Evolutionary conservation across 2,113 vertebrate species (phyloP), one percentile per base, ranked within the genome.

Genomic region (Boulengeromyrus knoepffleri): DNA sequence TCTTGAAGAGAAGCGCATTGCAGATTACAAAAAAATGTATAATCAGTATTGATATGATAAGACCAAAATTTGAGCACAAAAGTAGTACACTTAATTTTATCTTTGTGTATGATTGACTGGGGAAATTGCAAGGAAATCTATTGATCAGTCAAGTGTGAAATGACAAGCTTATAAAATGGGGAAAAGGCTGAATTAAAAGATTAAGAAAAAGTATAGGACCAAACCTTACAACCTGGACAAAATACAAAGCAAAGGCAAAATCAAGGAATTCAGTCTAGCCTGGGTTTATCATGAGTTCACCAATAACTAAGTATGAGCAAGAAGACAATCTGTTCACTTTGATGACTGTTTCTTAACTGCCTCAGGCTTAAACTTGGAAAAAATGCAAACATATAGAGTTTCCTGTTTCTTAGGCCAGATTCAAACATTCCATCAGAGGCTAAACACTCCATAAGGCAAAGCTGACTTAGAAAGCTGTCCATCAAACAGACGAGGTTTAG

Each of bases 381-480:
- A 80, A 80, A 80, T 80, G 15, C 74, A 80, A 42, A 80, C 31
- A 80, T 42, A 80, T 39, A 80, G 31, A 36, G 74, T 42, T 42
- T 80, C 74, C 74, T 42, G 15, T 80, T 80, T 77, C 6, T 39
- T 77, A 39, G 15, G 74, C 36, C 74, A 42, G 39, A 80, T 80
- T 42, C 36, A 42, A 80, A 42, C 74, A 80, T 36, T 19, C 74
- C 74, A 42, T 6, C 36, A 42, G 74, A 42, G 74, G 36, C 74
- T 42, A 80, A 80, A 80, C 36, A 80, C 74, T 80, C 74, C 74
- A 80, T 80, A 80, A 80, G 36, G 74, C 74, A 80, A 80, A 80
- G 74, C 74, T 80, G 74, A 39, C 74, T 80, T 80, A 80, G 74
- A 80, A 80, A 80, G 36, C 74, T 80, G 74, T 80, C 74, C 39